Evolutionary conservation across 2,888 invertebrate genomes (phyloP).

Genomic region (Ypsolopha sequella): DNA sequence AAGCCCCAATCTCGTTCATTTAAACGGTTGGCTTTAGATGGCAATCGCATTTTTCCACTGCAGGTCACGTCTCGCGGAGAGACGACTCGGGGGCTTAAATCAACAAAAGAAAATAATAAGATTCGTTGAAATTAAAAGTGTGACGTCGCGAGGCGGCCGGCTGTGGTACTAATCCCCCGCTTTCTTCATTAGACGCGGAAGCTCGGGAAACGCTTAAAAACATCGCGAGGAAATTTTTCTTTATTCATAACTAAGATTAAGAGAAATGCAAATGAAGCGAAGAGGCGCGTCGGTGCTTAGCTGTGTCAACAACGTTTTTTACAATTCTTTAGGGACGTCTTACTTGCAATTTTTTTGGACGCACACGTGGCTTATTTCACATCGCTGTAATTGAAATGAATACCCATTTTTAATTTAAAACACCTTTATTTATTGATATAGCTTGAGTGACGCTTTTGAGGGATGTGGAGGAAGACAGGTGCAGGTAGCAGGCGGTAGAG

Average conservation of each 20-base stretch:
- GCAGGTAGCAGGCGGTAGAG: too few relatives aligned
- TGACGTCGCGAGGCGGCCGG: constrained; percentile 68
- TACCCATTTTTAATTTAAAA: too few relatives aligned
- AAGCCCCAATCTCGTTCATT: constrained; percentile 80
- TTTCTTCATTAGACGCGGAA: constrained; percentile 58
- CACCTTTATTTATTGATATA: too few relatives aligned
- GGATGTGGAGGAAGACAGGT: too few relatives aligned
- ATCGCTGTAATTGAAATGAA: constrained; percentile 10
- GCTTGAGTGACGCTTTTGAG: too few relatives aligned
- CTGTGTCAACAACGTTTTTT: constrained; percentile 59
- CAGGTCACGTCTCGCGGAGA: constrained; percentile 76
- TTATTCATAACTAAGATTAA: constrained; percentile 70
- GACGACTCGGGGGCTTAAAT: constrained; percentile 74
- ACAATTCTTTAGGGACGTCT: constrained; percentile 25
- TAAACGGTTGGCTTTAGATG: constrained; percentile 79
- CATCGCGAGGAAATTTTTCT: constrained; percentile 59
- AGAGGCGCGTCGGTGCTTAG: constrained; percentile 54
- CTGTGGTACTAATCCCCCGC: constrained; percentile 47
- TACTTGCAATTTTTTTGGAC: constrained; percentile 25
- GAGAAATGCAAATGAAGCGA: constrained; percentile 68
- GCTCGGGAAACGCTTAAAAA: constrained; percentile 48
- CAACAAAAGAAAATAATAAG: constrained; percentile 78
- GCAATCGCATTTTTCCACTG: constrained; percentile 80
- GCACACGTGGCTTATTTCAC: constrained; percentile 13
- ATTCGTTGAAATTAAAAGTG: constrained; percentile 82